phyloP scores from a whole-genome alignment of 2,797 vertebrate species.

The Sebastes elongatus region DNA sequence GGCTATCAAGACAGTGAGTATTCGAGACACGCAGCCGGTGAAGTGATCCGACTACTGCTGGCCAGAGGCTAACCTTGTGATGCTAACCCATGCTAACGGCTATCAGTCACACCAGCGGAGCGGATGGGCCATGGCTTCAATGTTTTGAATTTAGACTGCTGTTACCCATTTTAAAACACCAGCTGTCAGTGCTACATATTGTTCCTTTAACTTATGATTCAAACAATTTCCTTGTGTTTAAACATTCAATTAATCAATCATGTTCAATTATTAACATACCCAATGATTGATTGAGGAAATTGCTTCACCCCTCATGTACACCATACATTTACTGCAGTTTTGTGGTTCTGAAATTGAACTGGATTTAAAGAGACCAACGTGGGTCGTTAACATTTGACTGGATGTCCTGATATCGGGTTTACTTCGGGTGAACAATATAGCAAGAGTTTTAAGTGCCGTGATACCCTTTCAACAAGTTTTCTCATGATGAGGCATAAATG shows the following conservation, averaged over 20 bases:
- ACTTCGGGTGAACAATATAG: not conserved
- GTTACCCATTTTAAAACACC: no score
- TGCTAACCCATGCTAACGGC: no score
- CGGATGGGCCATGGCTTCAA: no score
- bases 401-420: not conserved
- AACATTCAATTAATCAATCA: not conserved
- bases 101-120: no score
- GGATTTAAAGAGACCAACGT: not conserved
- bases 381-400: not conserved
- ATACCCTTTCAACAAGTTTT: not conserved
- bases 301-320: not conserved
- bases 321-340: not conserved
- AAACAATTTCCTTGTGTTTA: not conserved
- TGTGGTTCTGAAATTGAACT: not conserved
- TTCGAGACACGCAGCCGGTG: no score
- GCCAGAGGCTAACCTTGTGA: no score
- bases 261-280: not conserved
- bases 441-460: not conserved
- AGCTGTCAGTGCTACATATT: no score
- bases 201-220: not conserved
- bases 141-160: no score
- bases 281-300: not conserved
- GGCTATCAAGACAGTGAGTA: no score
- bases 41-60: no score
- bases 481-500: not conserved